phyloP scores from a whole-genome alignment of 2,113 vertebrate species.

The Dromas ardeola region DNA sequence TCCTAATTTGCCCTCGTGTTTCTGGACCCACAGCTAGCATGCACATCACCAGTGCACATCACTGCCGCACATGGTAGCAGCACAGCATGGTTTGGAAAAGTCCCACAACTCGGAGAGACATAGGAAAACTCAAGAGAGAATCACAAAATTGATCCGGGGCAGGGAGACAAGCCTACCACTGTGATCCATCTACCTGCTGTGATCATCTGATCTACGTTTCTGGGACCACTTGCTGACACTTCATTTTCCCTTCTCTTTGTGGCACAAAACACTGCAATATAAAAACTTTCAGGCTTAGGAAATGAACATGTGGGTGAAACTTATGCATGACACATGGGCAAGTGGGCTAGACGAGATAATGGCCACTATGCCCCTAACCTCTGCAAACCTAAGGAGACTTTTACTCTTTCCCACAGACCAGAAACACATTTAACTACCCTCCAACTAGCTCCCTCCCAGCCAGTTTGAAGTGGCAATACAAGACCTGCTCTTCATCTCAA shows the following conservation, averaged over 20 bases:
- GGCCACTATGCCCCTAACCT: background rate
- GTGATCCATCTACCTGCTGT: background rate
- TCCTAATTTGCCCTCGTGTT: background rate
- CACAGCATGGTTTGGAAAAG: background rate
- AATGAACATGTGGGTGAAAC: background rate
- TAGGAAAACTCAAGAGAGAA: background rate
- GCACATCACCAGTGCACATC: too few relatives aligned
- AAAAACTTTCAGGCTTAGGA: background rate
- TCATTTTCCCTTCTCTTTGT: background rate
- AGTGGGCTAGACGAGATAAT: background rate
- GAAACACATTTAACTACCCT: background rate
- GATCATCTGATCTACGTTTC: background rate
- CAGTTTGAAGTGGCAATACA: background rate
- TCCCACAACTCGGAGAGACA: background rate
- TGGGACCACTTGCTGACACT: background rate
- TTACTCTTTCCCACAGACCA: background rate
- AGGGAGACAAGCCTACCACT: background rate
- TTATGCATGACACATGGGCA: background rate
- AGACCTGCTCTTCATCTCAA: background rate
- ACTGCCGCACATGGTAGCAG: background rate
- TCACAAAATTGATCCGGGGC: background rate
- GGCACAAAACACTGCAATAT: background rate
- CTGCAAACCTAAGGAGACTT: background rate
- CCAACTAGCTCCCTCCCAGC: background rate
- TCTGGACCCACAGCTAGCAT: background rate